Evolutionary conservation across 2,888 invertebrate species (phyloP), one percentile per base, ranked within the genome.

Genomic region (Neuroscelio doddi): DNA sequence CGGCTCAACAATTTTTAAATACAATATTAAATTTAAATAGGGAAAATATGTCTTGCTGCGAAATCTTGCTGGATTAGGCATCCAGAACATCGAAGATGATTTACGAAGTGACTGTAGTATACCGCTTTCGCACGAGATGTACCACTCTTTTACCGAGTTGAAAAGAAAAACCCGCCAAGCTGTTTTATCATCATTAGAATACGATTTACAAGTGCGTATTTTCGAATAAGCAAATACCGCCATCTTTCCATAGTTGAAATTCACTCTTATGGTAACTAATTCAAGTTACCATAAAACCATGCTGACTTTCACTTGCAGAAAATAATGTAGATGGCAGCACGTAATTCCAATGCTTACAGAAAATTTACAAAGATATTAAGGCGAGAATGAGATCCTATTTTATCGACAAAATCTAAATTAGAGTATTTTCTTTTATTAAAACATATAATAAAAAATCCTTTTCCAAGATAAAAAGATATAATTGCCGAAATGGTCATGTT

Each of bases 21-120:
- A n/a, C n/a, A n/a, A n/a, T n/a, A 21, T 21, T 21, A 5, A 5
- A 5, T 5, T 3, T 21, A 2, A 27, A 36, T 62, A 87, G 87
- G 91, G 91, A 8, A 93, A 92, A 81, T 93, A 93, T 81, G 88
- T 89, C 0, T 82, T 92, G 21, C 88, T 93, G 8, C 87, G 93
- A 0, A 91, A 91, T 1, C 82, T 93, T 7, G 92, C 90, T 0
- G 93, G 93, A 0, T 80, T 92, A 15, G 92, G 90, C 0, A 81
- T 93, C 42, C 85, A 86, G 66, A 77, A 85, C 0, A 85, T 90
- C 0, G 89, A 90, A 53, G 87, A 87, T 36, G 92, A 92, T 70
- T 56, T 64, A 1, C 75, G 76, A 53, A 80, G 75, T 3, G 68
- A 77, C 36, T 83, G 84, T 44, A 80, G 80, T 1, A 69, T 66